Evolutionary conservation across 2,888 invertebrate species (phyloP), one percentile per base, ranked within the genome.

Genomic region (Orthonevra nobilis): DNA sequence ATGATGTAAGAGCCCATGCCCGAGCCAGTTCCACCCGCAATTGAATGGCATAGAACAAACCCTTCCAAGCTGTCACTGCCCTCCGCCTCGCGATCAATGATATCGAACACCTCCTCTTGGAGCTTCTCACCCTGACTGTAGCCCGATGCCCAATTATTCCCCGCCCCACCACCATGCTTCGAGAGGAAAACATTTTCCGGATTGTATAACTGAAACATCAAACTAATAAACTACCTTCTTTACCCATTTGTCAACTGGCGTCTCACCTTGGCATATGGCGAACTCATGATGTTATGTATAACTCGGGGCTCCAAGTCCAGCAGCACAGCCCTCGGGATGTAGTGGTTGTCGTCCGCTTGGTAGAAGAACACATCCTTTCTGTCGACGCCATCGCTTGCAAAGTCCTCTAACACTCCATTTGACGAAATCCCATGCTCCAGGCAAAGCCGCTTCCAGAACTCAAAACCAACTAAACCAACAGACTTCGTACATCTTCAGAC

Each of bases 291-390:
- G 7, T 95, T 94, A 86, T 99, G 97, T 84, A 99, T 98, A 42
- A 99, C 99, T 84, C 99, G 91, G 3, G 99, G 99, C 88, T 99
- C 99, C 84, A 99, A 90, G 90, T 99, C 99, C 70, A 99, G 89
- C 4, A 99, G 90, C 0, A 99, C 98, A 7, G 99, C 96, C 83
- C 99, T 91, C 0, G 99, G 99, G 84, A 99, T 98, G 89, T 99
- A 99, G 88, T 99, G 99, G 85, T 98, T 97, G 90, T 99, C 99
- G 89, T 99, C 99, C 0, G 99, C 99, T 91, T 98, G 98, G 89
- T 99, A 99, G 87, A 99, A 99, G 89, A 99, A 99, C 2, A 99
- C 98, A 92, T 99, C 99, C 90, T 99, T 99, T 60, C 98, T 92
- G 87, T 99, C 99, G 1, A 94, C 93, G 7, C 97, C 97, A 86